Conservation (phyloP, 2,113 vertebrate genomes). For the Epinephelus cyanopodus region DNA sequence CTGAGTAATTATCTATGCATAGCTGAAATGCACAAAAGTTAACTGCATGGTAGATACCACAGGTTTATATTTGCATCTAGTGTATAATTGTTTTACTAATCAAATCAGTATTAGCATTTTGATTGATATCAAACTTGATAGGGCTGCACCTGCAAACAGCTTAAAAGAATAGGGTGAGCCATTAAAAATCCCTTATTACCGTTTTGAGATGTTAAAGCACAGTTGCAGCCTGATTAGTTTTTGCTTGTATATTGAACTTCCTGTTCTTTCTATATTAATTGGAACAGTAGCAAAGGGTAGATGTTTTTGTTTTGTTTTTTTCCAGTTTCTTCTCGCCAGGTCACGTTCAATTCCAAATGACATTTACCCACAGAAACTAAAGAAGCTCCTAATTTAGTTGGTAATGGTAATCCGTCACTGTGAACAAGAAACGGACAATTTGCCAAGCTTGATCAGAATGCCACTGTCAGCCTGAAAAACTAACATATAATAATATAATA, state of each 20-base stretch:
- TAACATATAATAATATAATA: not conserved
- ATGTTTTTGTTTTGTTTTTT: too few species aligned
- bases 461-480: not conserved
- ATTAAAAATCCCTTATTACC: not conserved
- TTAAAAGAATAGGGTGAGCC: not conserved
- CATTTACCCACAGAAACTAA: constrained; percentile 7
- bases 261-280: not conserved
- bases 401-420: constrained; percentile 17
- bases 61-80: not conserved
- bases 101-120: not conserved
- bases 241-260: not conserved
- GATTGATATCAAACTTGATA: not conserved
- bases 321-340: not conserved
- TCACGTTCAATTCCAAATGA: constrained; percentile 19
- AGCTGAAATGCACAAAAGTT: not conserved
- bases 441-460: not conserved
- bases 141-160: not conserved
- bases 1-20: not conserved
- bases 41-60: not conserved
- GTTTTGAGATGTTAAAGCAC: not conserved
- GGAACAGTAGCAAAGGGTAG: not conserved
- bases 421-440: constrained; percentile 18
- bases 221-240: not conserved
- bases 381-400: not conserved
- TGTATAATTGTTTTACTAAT: not conserved